Base-by-base conservation (phyloP, 2,113 vertebrate genomes). In the Takifugu bimaculatus region DNA sequence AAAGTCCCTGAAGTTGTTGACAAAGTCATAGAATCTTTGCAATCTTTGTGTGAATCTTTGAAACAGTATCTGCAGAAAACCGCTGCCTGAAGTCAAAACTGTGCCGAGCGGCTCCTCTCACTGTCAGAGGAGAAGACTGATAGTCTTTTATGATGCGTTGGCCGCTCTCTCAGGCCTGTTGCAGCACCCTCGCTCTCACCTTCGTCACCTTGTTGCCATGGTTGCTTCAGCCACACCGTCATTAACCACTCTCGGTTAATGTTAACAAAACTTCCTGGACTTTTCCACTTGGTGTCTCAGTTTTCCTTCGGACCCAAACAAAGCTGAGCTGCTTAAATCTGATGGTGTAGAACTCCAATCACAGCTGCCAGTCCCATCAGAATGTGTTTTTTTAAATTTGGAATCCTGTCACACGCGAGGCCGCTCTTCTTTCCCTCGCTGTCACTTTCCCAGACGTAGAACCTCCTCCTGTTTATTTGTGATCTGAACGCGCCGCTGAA, bases 391-490 rank as follows among this genome's bases (percentile, higher is more conserved):
- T 7, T 39, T 39, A 10, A 39, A 11, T 82, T 71, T 69, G 56
- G 32, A 57, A 72, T 70, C 29, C 53, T 49, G 55, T 77, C 63
- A 59, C 77, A 75, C 43, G 7, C 5, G n/a, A 69, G 42, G 14
- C 55, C 26, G 15, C 20, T 68, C 20, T 5, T 59, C 51, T 68
- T 75, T 64, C 26, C 1, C 48, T 50, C 60, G 62, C 12, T 10
- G 43, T 25, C 13, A 53, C 64, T 66, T 20, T 68, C 50, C 43
- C 54, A 58, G 43, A 70, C 44, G 6, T 70, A 65, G 42, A 66
- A 57, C 26, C 43, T 70, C 54, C 32, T 63, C 54, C 32, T 63
- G 54, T 81, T 85, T 85, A 74, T 78, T 82, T 86, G 57, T 68
- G 45, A 65, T 81, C 60, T 61, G 15, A 27, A 43, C 43, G 29